Evolutionary conservation across 1,140 invertebrate species (phyloP).

Genomic region (Acromyrmex echinatior): DNA sequence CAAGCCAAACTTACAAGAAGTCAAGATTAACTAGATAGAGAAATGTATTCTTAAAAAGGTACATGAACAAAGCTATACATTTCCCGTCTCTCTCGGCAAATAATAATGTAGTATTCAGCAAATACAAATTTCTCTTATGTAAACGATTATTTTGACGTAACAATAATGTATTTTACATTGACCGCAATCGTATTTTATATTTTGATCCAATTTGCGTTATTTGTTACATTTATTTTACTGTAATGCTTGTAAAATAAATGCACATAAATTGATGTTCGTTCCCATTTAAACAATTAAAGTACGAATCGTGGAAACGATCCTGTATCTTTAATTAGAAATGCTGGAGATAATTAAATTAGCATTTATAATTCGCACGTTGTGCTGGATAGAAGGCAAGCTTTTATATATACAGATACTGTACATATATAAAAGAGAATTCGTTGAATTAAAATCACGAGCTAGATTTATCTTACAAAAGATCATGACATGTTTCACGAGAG

Average conservation of each 20-base stretch:
- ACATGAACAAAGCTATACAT: neutral
- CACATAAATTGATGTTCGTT: neutral
- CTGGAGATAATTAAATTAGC: neutral
- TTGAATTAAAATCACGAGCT: neutral
- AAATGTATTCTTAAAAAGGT: constrained; percentile 19
- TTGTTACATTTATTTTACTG: neutral
- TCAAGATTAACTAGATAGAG: constrained; percentile 10
- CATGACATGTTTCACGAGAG: neutral
- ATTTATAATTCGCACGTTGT: constrained; percentile 1
- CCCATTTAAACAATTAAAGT: neutral
- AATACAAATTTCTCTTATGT: constrained; percentile 18
- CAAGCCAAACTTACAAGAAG: neutral
- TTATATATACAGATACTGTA: no score
- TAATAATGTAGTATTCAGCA: neutral
- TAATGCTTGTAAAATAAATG: neutral
- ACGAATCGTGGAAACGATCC: neutral
- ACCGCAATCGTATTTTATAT: constrained; percentile 1
- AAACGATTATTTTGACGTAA: neutral
- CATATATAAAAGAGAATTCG: neutral
- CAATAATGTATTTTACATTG: neutral
- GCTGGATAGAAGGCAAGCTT: neutral
- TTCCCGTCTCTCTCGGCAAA: neutral
- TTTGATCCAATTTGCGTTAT: neutral
- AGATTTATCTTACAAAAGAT: neutral
- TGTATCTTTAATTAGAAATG: neutral